Conservation (phyloP, 2,113 vertebrate genomes). For the Daphoenositta chrysoptera region DNA sequence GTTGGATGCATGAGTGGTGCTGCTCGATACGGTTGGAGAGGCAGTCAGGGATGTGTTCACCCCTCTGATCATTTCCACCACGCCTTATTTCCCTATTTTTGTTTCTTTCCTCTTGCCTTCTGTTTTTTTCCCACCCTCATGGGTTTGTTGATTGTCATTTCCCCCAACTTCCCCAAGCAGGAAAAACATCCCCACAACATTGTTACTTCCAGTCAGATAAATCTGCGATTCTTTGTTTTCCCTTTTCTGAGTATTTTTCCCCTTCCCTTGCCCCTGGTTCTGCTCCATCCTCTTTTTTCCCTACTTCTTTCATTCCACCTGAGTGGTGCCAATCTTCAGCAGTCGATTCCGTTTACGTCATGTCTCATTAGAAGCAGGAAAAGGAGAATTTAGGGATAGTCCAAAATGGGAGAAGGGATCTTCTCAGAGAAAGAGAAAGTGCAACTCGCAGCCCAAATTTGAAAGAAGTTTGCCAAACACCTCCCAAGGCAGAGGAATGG, state of each 20-base stretch:
- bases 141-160: neutral
- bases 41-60: neutral
- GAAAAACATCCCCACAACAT: neutral
- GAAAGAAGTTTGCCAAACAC: neutral
- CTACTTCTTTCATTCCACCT: neutral
- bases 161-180: neutral
- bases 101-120: neutral
- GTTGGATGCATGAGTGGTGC: neutral
- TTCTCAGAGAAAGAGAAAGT: neutral
- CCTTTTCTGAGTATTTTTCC: neutral
- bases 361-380: neutral
- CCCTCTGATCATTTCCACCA: neutral
- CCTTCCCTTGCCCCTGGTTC: neutral
- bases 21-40: neutral
- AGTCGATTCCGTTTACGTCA: neutral
- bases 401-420: neutral
- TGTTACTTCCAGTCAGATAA: neutral
- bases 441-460: neutral
- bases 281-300: neutral
- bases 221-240: neutral
- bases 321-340: neutral
- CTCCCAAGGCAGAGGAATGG: neutral
- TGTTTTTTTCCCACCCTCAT: rapidly evolving
- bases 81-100: neutral
- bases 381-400: neutral